Percentiles rank a stretch among this genome's conserved stretches.
These are phyloP conservation scores for Limanda limanda DNA, from an alignment of 2,113 vertebrate species.

Conservation along the genomic window DNA sequence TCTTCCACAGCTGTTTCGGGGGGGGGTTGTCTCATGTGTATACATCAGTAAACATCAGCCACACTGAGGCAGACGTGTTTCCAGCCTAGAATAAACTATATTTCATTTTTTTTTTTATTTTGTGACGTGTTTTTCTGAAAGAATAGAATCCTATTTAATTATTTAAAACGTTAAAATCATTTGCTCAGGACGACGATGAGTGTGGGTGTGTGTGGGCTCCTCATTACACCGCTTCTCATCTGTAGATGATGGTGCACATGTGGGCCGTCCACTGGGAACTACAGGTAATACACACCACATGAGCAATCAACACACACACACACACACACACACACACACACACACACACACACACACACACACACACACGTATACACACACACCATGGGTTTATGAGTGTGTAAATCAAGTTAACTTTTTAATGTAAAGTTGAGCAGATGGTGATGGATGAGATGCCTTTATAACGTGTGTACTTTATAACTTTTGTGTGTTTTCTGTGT, in stretches of 20 bases:
- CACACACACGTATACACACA: constrained; percentile 4
- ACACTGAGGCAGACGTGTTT: neutral
- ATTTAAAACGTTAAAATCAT: constrained; percentile 1
- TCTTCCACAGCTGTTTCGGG: neutral
- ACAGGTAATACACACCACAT: constrained; percentile 67
- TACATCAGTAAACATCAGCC: neutral
- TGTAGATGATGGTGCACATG: constrained; percentile 46
- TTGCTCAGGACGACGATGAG: neutral
- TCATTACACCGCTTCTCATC: constrained; percentile 19
- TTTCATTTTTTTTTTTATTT: too few species aligned
- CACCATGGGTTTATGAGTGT: constrained; percentile 7
- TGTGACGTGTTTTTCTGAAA: neutral
- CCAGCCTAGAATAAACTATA: neutral
- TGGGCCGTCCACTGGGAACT: constrained; percentile 46
- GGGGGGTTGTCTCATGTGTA: neutral
- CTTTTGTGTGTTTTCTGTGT: neutral
- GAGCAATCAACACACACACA: constrained; percentile 49
- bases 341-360: constrained; percentile 4
- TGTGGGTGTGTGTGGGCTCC: constrained; percentile 33
- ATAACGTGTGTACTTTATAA: neutral
- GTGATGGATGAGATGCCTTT: constrained; percentile 13
- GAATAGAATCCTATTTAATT: neutral
- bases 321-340: constrained; percentile 21
- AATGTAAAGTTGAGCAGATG: constrained; percentile 38
- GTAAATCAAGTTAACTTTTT: neutral